These are phyloP conservation scores for Drosophila paramelanica DNA, from an alignment of 2,888 invertebrate genomes.

Conservation along the genomic window DNA sequence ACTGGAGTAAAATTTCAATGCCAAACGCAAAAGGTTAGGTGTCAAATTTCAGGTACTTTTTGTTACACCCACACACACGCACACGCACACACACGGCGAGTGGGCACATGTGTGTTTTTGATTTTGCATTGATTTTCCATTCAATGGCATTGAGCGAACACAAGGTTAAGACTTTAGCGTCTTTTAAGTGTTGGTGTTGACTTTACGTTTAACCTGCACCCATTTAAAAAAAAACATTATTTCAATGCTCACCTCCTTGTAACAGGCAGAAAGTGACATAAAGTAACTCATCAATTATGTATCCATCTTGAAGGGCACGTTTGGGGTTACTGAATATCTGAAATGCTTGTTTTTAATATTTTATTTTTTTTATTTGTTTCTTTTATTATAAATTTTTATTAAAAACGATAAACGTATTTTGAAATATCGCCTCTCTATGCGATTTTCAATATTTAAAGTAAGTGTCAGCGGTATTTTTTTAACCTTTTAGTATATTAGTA, in stretches of 20 bases:
- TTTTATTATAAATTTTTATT: too few species aligned
- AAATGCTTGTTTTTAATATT: too few species aligned
- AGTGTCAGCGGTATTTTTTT: not conserved
- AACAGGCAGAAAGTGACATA: not conserved
- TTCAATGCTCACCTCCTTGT: too few species aligned
- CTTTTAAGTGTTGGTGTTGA: not conserved
- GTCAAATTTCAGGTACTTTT: constrained; percentile 45
- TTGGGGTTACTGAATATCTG: not conserved
- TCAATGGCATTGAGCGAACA: constrained; percentile 26
- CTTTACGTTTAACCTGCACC: not conserved
- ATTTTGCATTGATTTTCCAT: constrained; percentile 63
- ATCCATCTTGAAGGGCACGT: not conserved
- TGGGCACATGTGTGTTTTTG: constrained; percentile 33
- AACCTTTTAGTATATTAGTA: too few species aligned
- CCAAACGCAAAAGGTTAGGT: constrained; percentile 62
- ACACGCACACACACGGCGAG: constrained; percentile 2
- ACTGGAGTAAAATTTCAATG: constrained; percentile 50
- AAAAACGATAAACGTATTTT: not conserved
- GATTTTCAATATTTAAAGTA: not conserved
- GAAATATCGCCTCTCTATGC: not conserved
- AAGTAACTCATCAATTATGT: not conserved
- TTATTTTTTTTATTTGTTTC: too few species aligned
- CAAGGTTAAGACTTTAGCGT: constrained; percentile 31
- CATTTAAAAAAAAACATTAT: not conserved
- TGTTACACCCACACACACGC: constrained; percentile 14